Base-by-base conservation (phyloP, 2,797 vertebrate species). In the Cephalopachus bancanus region DNA sequence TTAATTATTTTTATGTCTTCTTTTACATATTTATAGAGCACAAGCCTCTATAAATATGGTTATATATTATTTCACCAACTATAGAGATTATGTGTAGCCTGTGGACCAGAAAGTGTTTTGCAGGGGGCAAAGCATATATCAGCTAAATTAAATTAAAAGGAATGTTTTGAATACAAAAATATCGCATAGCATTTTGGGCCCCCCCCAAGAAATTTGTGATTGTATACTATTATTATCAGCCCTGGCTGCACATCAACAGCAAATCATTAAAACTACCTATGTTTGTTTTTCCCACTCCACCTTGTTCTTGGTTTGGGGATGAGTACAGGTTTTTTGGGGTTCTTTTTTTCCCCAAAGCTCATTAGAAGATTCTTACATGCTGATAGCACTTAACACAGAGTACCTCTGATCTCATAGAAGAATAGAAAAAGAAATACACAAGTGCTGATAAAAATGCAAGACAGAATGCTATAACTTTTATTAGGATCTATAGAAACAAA, bases 401-500 rank as follows among this genome's bases (percentile, higher is more conserved):
- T 84, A 19, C 10, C 19, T 62, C 7, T 83, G 37, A 49, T 83
- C 20, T 62, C 22, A 15, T n/a, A 87, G 72, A 89, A 84, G 44
- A 93, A 7, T 17, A 83, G 16, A 49, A 88, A 59, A 84, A 55
- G 62, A 88, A 76, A 84, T 59, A 30, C 28, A 75, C 22, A 60
- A 22, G 28, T 83, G 37, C n/a, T 95, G 44, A 84, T 80, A 92
- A 80, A 75, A 89, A 87, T 84, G 59, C 16, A 92, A 44, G 64
- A 55, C 24, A 75, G 60, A 86, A 83, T 89, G 51, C 60, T 1
- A 0, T 91, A 83, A 76, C 6, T 79, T 64, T 75, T 33, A 20
- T 83, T 84, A 83, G 51, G 22, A 49, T 87, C 60, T 51, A 37
- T 22, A 89, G 86, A 83, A 91, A 81, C 55, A 79, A 88, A 88